Base-by-base conservation (phyloP, 1,140 invertebrate genomes). In the Bombus soroeensis region DNA sequence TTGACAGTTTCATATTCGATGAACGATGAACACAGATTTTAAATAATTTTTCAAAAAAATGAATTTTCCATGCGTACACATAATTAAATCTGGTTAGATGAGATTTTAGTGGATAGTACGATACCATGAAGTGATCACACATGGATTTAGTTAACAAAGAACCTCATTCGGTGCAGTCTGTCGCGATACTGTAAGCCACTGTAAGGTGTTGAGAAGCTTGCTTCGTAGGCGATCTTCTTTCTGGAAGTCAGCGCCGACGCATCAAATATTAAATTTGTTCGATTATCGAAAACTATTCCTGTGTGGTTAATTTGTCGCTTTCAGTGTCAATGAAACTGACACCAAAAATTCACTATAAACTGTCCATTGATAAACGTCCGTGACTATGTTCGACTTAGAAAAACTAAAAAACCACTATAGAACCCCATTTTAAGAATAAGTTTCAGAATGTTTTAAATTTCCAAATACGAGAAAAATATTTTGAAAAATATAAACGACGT, bases 211-310 rank as follows among this genome's bases (percentile, higher is more conserved):
- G 71, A 74, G 85, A 86, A 87, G 81, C 88, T 71, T 75, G 73
- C 89, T 79, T 70, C 53, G 81, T 87, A 85, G 81, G 87, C 83
- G 87, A 88, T 87, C 84, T 79, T 76, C 78, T 89, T 83, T 81
- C 66, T 47, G 81, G 59, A 85, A 87, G 80, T 91, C 79, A 88
- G 90, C 87, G 90, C 90, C 90, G 90, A 91, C 90, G 90, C 90
- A 91, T 88, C 82, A 76, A 91, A 88, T 78, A 80, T 79, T 74
- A 72, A 74, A 84, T 87, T 77, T 80, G n/a, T 57, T 84, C 59
- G 71, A 81, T 68, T 41, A 53, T 41, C 41, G 53, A 47, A 37
- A 47, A 37, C 8, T 80, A 64, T 71, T 47, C 64, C 28, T 41
- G 28, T 53, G 18, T 28, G 18, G 6, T 18, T 37, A 32, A 25